Base-by-base conservation (phyloP, 2,888 invertebrate species). In the Polyommatus icarus region DNA sequence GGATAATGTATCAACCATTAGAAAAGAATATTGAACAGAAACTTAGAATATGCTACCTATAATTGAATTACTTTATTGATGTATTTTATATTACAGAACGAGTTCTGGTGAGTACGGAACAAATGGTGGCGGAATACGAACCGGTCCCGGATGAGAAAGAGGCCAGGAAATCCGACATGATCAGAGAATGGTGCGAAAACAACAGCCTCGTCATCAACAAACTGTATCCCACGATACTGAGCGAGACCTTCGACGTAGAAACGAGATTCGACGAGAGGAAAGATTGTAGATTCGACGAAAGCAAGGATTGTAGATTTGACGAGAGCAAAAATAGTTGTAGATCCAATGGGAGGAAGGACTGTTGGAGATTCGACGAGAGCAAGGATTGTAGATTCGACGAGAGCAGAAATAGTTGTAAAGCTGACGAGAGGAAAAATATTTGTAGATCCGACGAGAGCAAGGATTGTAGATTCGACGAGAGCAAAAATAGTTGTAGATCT, bases 41-140 rank as follows among this genome's bases (percentile, higher is more conserved):
- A 24, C 24, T 24, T 24, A 24, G 24, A 24, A 1, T 24, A 1
- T 1, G 24, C 24, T 24, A 24, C 24, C 24, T 24, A 24, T 24
- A n/a, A n/a, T n/a, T n/a, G n/a, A n/a, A n/a, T 50, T 67, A 61
- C 59, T 20, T 61, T 24, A 24, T 29, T 67, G 12, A 29, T 32
- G 3, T 67, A 29, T n/a, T 61, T 61, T 24, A 10, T 18, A 76
- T 90, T 94, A 3, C 91, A 96, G 96, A 96, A 82, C 95, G 95
- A 91, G 91, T 96, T 82, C 84, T 96, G 83, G 88, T 96, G 81
- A 95, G 95, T 77, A 95, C 95, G 83, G 95, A 96, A 80, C 89
- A 94, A 82, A 85, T 95, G 81, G 89, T 95, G 46, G 96, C 95
- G 8, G 96, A 96, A 88, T 96, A 96, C 79, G 90, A 87, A 81